A percentile compares a stretch with the other conserved stretches of the same genome.
phyloP scores from a whole-genome alignment of 1,140 invertebrate genomes.

The Diorhabda carinulata region DNA sequence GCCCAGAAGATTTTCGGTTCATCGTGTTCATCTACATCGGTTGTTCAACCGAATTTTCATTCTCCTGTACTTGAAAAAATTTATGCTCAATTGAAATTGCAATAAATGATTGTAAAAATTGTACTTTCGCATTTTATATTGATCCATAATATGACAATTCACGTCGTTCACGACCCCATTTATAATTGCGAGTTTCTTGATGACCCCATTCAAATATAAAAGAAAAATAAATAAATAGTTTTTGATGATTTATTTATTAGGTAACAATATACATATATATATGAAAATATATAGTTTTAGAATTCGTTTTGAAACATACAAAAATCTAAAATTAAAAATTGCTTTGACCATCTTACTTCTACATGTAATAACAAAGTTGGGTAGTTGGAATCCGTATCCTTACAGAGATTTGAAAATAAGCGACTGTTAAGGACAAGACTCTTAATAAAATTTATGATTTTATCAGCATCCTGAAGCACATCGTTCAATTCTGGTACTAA shows the following conservation, averaged over 20 bases:
- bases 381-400: conserved; percentile 25
- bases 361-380: conserved; percentile 30
- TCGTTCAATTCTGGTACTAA: conserved; percentile 27
- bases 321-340: too few species aligned
- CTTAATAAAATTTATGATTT: conserved; percentile 35
- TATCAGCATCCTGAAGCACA: conserved; percentile 28
- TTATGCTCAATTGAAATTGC: too few species aligned
- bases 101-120: too few species aligned
- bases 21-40: too few species aligned
- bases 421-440: conserved; percentile 23
- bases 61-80: too few species aligned
- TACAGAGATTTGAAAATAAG: conserved; percentile 27
- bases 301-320: too few species aligned
- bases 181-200: background rate
- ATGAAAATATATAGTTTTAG: background rate
- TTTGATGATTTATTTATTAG: conserved; percentile 2
- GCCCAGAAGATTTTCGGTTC: too few species aligned
- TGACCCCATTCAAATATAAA: background rate
- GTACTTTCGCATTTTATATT: too few species aligned
- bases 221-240: background rate
- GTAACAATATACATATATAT: background rate
- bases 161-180: background rate
- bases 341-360: conserved; percentile 23
- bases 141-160: too few species aligned
- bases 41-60: too few species aligned